Conservation (phyloP, 1,140 invertebrate species). For the Caenorhabditis inopinata region DNA sequence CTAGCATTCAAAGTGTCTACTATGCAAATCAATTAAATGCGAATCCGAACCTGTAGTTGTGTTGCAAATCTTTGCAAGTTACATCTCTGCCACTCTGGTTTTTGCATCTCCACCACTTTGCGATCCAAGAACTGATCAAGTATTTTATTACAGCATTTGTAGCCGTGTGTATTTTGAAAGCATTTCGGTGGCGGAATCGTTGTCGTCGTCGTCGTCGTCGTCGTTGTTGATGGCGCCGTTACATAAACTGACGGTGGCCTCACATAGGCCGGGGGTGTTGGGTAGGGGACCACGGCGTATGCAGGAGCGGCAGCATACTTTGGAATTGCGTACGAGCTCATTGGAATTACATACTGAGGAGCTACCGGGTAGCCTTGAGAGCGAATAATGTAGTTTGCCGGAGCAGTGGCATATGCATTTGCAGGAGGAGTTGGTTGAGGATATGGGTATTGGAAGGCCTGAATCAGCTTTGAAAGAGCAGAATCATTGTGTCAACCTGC, state of each 20-base stretch:
- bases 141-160: not conserved
- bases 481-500: no score
- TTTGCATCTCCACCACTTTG: not conserved
- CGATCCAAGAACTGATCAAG: not conserved
- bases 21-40: not conserved
- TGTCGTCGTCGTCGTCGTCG: not conserved
- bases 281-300: not conserved
- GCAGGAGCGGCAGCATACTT: not conserved
- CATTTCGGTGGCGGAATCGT: constrained; percentile 7
- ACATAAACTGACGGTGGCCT: not conserved
- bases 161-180: not conserved
- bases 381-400: not conserved
- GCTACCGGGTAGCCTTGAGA: not conserved
- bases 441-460: not conserved
- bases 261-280: not conserved
- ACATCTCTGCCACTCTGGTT: constrained; percentile 11
- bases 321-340: not conserved
- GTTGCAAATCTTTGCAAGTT: constrained; percentile 18
- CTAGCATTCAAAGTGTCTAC: no score
- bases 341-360: not conserved
- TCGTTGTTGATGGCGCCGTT: not conserved
- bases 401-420: not conserved
- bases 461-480: not conserved
- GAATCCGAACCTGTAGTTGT: constrained; percentile 5
- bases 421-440: not conserved